Evolutionary conservation across 2,888 invertebrate genomes (phyloP), one percentile per base, ranked within the genome.

Genomic region (Nebria salina): DNA sequence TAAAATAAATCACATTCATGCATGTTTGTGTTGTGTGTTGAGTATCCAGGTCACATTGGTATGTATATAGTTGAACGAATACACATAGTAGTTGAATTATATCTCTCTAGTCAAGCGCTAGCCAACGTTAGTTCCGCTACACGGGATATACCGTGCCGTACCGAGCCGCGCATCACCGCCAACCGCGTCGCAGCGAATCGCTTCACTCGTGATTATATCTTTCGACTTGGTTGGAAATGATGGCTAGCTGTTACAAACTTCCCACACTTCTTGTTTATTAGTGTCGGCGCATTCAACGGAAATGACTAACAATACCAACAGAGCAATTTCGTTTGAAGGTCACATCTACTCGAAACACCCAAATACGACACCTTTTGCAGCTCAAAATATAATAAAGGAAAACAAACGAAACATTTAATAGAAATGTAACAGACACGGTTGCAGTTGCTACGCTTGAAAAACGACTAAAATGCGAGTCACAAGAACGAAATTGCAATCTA

Each of bases 231-330:
- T 54, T 54, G 54, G 54, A 54, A 54, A 54, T 54, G 54, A 54
- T 54, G 54, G 54, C 54, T 54, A 54, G 54, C 54, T 54, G 54
- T 54, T 54, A 26, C 20, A 9, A 20, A 64, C 76, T 76, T 76
- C 76, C 76, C 76, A 76, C 76, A 76, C 76, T 76, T 76, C 34
- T 76, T 76, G 65, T 65, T 41, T 34, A 65, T 76, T 66, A 75
- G 43, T 64, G 76, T 20, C n/a, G 76, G 76, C 68, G 76, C 68
- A 9, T 26, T 65, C 26, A 66, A 26, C 76, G 76, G 76, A 76
- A 76, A 76, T 76, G 76, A 76, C 34, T 76, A 76, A 76, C 76
- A 76, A 76, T 76, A 26, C 20, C 34, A 70, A 34, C 20, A 70
- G 11, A 43, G 20, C 26, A n/a, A 26, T 26, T 41, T 43, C 73